Evolutionary conservation across 2,888 invertebrate genomes (phyloP), one percentile per base, ranked within the genome.

Genomic region (Beris morrisii): DNA sequence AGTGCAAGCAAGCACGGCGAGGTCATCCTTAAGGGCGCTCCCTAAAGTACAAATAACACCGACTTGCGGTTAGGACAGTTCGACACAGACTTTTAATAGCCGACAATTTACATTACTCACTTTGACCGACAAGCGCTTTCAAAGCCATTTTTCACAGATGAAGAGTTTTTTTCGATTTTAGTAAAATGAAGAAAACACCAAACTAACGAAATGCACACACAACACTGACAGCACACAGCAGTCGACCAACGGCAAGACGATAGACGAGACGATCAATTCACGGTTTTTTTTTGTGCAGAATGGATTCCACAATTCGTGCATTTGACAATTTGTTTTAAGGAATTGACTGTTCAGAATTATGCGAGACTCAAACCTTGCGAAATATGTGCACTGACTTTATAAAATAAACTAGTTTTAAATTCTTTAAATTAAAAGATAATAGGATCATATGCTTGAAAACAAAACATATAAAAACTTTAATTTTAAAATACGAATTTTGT

Each of bases 91-190:
- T 11, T n/a, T 31, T 13, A 56, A 38, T 56, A 30, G 4, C 38
- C 32, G 61, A 64, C 44, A 38, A 55, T 53, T 13, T 11, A 22
- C 22, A 22, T 2, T 63, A 91, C 92, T 92, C 83, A 92, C 92
- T 93, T 84, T 90, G 90, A 72, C 92, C 92, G 78, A 93, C 92
- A 80, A 89, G 87, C 79, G 87, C 88, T 85, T 93, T 93, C 78
- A 93, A 85, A 84, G 92, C 92, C 92, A 93, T 93, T 83, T 76
- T 76, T 55, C 64, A 61, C 52, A 38, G 22, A 52, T 15, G 4
- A 50, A 15, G 22, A 12, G 38, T 31, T 30, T 43, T 43, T 50
- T 48, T 15, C 52, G 38, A 15, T n/a, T 32, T 15, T 32, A 31
- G 15, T 9, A 9, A 38, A 32, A 28, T 0, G 48, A 52, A 30